Evolutionary conservation across 2,888 invertebrate species (phyloP).

Genomic region (Cerceris rybyensis): DNA sequence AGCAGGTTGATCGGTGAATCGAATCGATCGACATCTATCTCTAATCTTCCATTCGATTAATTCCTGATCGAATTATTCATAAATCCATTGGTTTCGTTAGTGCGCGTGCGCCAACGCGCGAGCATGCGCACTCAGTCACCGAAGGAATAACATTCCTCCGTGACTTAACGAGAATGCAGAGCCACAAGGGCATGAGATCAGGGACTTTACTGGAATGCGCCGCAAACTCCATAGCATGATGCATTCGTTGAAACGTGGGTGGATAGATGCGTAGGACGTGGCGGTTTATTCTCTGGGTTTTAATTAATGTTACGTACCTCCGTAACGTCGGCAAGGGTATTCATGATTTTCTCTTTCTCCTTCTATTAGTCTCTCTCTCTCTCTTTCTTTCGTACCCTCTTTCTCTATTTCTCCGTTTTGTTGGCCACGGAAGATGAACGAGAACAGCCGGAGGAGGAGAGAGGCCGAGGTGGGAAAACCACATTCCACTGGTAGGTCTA

Average conservation of each 20-base stretch:
- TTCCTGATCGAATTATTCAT: constrained; percentile 50
- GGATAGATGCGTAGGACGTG: constrained; percentile 37
- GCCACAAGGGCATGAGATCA: constrained; percentile 61
- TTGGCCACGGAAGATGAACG: constrained; percentile 37
- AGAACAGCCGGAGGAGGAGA: constrained; percentile 25
- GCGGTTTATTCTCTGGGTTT: constrained; percentile 33
- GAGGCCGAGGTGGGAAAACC: constrained; percentile 43
- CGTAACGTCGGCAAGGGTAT: not conserved
- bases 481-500: constrained; percentile 51
- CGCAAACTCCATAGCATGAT: constrained; percentile 35
- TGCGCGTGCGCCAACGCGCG: constrained; percentile 4
- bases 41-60: constrained; percentile 35
- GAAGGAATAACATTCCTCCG: constrained; percentile 37
- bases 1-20: constrained; percentile 44
- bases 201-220: constrained; percentile 61
- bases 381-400: not conserved
- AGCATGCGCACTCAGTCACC: not conserved
- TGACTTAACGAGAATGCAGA: constrained; percentile 56
- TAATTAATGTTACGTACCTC: constrained; percentile 31
- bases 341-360: not conserved
- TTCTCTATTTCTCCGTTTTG: constrained; percentile 15
- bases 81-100: constrained; percentile 38
- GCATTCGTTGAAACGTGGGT: constrained; percentile 49
- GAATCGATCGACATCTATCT: constrained; percentile 39
- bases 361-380: constrained; percentile 13